These are phyloP conservation scores for Mirza zaza DNA, from an alignment of 2,113 vertebrate genomes.

Conservation along the genomic window DNA sequence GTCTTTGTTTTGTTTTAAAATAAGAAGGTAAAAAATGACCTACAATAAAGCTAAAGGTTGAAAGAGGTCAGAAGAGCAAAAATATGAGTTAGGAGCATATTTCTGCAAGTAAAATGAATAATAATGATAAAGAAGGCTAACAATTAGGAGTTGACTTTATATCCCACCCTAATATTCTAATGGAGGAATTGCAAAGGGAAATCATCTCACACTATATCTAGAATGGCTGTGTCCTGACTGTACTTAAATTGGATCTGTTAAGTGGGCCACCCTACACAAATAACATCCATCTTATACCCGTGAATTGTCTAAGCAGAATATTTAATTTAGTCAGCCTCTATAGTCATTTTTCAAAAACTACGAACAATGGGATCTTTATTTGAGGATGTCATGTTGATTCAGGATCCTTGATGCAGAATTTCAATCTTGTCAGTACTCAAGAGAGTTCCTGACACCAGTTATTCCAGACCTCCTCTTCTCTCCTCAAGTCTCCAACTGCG, in stretches of 20 bases:
- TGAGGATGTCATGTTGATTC: slow-evolving; percentile 57
- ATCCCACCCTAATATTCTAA: not conserved
- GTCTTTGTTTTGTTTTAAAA: slow-evolving; percentile 27
- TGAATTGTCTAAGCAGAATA: slow-evolving; percentile 12
- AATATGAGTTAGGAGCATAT: not conserved
- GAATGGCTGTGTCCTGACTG: not conserved
- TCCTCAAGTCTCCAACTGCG: not conserved
- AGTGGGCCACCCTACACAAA: slow-evolving; percentile 47
- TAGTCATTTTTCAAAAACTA: slow-evolving; percentile 68
- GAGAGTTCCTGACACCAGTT: not conserved
- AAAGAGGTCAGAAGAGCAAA: slow-evolving; percentile 38
- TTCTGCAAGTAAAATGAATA: slow-evolving; percentile 37
- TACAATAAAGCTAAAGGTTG: not conserved
- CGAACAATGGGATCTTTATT: slow-evolving; percentile 56
- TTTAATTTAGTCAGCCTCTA: slow-evolving; percentile 56
- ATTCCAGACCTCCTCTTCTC: not conserved
- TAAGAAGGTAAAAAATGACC: not conserved
- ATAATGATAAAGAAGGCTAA: slow-evolving; percentile 17
- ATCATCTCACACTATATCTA: not conserved
- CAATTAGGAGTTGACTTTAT: not conserved
- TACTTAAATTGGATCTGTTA: slow-evolving; percentile 33
- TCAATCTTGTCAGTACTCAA: not conserved
- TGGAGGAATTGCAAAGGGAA: not conserved
- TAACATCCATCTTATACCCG: slow-evolving; percentile 51
- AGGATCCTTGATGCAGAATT: not conserved